A percentile compares a stretch with the other conserved stretches of the same genome.
Evolutionary conservation across 2,797 vertebrate species (phyloP).

Genomic region (Vireo griseus): DNA sequence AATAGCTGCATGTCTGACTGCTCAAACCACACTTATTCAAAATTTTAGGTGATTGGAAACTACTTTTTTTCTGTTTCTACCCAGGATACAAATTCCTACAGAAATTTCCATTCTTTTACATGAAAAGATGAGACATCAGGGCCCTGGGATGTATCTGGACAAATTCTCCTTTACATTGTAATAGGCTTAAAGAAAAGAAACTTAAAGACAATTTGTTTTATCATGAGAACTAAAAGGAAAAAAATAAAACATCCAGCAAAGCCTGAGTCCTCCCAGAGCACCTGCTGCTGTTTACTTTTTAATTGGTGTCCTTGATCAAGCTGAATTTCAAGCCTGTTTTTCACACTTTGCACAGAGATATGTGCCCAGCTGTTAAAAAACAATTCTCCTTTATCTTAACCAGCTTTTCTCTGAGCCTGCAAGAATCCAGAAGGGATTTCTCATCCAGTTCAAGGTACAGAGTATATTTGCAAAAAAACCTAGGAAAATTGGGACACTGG

Average conservation of each 20-base stretch:
- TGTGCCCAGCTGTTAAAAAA: neutral
- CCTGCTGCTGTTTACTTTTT: neutral
- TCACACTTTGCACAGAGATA: neutral
- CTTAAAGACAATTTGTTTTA: neutral
- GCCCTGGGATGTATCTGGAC: neutral
- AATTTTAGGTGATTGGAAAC: neutral
- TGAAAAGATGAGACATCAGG: neutral
- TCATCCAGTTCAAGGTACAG: neutral
- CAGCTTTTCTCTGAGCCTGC: neutral
- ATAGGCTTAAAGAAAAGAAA: neutral
- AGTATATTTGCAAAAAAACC: neutral
- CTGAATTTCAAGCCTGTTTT: neutral
- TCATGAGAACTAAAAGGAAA: neutral
- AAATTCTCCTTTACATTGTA: neutral
- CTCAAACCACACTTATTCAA: neutral
- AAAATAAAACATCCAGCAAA: neutral
- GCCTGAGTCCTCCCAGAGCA: neutral
- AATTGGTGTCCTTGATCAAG: neutral
- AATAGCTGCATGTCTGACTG: neutral
- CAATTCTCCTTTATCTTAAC: conserved; percentile 8
- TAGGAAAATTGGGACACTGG: neutral
- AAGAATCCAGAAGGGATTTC: neutral
- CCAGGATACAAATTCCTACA: neutral
- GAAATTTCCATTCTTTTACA: neutral
- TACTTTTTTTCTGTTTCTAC: neutral